Percentiles rank a stretch among this genome's conserved stretches.
phyloP scores from a whole-genome alignment of 2,888 invertebrate species.

The Eurytoma californica region DNA sequence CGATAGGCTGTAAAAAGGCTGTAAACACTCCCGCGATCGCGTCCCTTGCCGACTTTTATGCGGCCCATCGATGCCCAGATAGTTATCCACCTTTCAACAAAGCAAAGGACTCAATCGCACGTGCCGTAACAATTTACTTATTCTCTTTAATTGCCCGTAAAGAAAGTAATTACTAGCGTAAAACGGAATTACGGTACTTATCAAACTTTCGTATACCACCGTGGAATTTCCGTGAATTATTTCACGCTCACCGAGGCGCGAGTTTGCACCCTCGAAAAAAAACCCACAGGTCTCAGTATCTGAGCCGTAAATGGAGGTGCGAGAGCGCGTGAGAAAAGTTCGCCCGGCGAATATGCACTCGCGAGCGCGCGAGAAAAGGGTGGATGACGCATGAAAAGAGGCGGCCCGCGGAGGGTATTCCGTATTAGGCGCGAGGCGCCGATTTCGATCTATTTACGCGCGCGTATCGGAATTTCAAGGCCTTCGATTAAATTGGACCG shows the following conservation, averaged over 20 bases:
- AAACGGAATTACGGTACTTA: constrained; percentile 71
- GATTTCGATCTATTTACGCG: constrained; percentile 22
- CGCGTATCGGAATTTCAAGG: constrained; percentile 1
- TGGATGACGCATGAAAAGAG: no score
- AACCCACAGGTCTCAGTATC: not conserved
- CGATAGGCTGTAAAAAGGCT: no score
- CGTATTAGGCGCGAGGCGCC: constrained; percentile 15
- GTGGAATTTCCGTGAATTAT: constrained; percentile 11
- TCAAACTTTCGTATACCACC: constrained; percentile 60
- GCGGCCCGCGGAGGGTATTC: not conserved
- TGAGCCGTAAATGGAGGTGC: not conserved
- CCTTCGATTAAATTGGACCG: constrained; percentile 26
- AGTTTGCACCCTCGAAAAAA: not conserved
- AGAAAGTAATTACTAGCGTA: not conserved
- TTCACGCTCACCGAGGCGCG: not conserved
- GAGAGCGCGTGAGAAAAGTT: constrained; percentile 23
- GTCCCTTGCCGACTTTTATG: no score
- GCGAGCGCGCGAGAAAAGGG: no score
- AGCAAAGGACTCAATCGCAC: no score
- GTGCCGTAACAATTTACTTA: no score
- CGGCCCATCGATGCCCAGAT: no score
- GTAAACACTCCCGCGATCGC: not conserved
- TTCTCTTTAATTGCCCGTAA: no score
- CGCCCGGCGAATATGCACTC: not conserved
- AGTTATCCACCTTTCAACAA: no score